Percentiles rank a stretch among this genome's conserved stretches.
Conservation (phyloP, 2,888 invertebrate genomes). For the Tinea pellionella region DNA sequence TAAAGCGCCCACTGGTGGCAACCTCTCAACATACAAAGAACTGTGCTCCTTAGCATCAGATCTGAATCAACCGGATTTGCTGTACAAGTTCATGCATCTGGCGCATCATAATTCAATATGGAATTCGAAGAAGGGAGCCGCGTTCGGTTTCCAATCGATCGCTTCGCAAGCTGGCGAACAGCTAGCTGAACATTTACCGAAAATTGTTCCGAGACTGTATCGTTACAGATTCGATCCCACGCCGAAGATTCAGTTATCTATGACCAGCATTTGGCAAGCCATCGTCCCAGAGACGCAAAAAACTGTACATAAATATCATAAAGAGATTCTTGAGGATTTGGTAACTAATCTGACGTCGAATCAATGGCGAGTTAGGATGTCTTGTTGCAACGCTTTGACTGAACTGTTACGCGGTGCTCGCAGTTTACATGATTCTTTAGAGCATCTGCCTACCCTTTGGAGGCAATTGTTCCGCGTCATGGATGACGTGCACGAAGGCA, state of each 20-base stretch:
- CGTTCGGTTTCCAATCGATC: slow-evolving; percentile 91
- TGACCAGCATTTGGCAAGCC: slow-evolving; percentile 94
- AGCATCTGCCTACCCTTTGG: slow-evolving; percentile 77
- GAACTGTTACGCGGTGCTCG: slow-evolving; percentile 78
- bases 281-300: slow-evolving; percentile 88
- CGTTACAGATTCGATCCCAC: slow-evolving; percentile 94
- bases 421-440: slow-evolving; percentile 43
- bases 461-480: slow-evolving; percentile 87
- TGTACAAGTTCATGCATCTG: slow-evolving; percentile 96
- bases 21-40: slow-evolving; percentile 93
- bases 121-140: slow-evolving; percentile 94
- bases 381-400: slow-evolving; percentile 87
- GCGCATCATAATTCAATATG: slow-evolving; percentile 95
- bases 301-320: slow-evolving; percentile 84
- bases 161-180: slow-evolving; percentile 87
- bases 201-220: slow-evolving; percentile 89
- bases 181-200: slow-evolving; percentile 82
- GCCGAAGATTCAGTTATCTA: slow-evolving; percentile 90
- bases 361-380: slow-evolving; percentile 92
- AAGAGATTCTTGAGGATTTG: slow-evolving; percentile 84
- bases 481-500: slow-evolving; percentile 95
- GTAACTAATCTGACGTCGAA: slow-evolving; percentile 82
- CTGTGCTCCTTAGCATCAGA: slow-evolving; percentile 93
- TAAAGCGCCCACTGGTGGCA: slow-evolving; percentile 87
- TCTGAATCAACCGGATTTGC: slow-evolving; percentile 92